Evolutionary conservation across 2,888 invertebrate species (phyloP).

Genomic region (Polylopha cassiicola): DNA sequence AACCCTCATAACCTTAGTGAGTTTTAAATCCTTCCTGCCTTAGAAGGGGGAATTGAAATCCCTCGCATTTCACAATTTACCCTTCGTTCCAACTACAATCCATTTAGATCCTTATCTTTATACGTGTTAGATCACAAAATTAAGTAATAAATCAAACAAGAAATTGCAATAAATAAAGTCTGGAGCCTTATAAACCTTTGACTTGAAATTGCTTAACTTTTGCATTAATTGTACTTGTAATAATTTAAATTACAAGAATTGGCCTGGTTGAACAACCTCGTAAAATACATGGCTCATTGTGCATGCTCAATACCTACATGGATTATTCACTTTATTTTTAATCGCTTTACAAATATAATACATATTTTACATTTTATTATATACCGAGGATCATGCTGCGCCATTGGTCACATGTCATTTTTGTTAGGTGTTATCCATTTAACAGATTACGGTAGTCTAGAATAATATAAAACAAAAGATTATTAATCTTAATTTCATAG

Average conservation of each 20-base stretch:
- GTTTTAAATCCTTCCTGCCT: conserved; percentile 17
- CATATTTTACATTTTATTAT: no score
- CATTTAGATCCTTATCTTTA: conserved; percentile 31
- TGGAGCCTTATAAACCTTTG: conserved; percentile 8
- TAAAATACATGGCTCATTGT: neutral
- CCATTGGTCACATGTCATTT: no score
- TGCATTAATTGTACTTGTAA: conserved; percentile 10
- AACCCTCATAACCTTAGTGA: conserved; percentile 3
- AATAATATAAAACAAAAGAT: no score
- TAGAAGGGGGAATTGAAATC: conserved; percentile 21
- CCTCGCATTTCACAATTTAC: conserved; percentile 7
- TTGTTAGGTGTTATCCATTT: no score
- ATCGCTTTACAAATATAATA: no score
- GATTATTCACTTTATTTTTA: no score
- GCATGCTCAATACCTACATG: no score
- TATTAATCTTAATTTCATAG: no score
- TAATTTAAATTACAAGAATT: conserved; percentile 8
- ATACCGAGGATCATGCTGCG: no score
- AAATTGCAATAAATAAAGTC: conserved; percentile 24
- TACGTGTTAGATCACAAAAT: neutral
- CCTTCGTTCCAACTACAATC: conserved; percentile 25
- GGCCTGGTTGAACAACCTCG: no score
- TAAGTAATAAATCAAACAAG: conserved; percentile 21
- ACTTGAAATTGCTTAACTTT: conserved; percentile 12
- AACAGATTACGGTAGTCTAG: no score